phyloP scores from a whole-genome alignment of 2,888 invertebrate species.

The Eupithecia vulgata region DNA sequence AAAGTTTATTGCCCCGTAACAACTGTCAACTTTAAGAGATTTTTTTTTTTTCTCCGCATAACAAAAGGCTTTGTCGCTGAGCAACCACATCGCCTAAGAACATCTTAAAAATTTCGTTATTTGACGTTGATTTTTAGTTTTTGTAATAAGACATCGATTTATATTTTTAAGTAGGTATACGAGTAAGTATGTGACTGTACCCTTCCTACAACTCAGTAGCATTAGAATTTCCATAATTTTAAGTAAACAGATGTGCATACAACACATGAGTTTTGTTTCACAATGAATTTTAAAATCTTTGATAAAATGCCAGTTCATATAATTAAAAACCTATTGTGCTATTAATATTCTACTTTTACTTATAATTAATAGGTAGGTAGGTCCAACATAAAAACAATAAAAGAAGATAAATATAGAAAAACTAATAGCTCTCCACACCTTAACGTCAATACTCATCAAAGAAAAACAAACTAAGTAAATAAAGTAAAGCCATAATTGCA shows the following conservation, averaged over 20 bases:
- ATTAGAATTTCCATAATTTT: not conserved
- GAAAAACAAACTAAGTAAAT: slow-evolving; percentile 48
- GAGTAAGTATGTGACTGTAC: not conserved
- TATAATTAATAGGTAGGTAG: not conserved
- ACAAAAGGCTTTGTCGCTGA: too few species aligned
- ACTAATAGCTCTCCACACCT: slow-evolving; percentile 42
- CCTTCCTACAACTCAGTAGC: not conserved
- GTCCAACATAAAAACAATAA: not conserved
- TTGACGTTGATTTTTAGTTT: not conserved
- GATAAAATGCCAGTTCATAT: not conserved
- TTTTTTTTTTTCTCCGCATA: too few species aligned
- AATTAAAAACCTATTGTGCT: not conserved
- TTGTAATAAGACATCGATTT: not conserved
- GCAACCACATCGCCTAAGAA: too few species aligned
- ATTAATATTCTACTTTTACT: not conserved
- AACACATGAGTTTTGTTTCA: not conserved
- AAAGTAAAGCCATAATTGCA: slow-evolving; percentile 49
- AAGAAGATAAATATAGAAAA: slow-evolving; percentile 17
- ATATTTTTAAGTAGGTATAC: not conserved
- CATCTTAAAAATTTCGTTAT: not conserved
- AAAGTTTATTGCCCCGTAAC: not conserved
- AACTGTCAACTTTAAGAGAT: not conserved
- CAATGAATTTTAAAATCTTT: not conserved
- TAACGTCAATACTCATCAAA: slow-evolving; percentile 42
- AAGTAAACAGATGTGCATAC: not conserved